A percentile compares a stretch with the other conserved stretches of the same genome.
These are phyloP conservation scores for Centropyge bicolor DNA, from an alignment of 2,797 vertebrate species.

Conservation along the genomic window DNA sequence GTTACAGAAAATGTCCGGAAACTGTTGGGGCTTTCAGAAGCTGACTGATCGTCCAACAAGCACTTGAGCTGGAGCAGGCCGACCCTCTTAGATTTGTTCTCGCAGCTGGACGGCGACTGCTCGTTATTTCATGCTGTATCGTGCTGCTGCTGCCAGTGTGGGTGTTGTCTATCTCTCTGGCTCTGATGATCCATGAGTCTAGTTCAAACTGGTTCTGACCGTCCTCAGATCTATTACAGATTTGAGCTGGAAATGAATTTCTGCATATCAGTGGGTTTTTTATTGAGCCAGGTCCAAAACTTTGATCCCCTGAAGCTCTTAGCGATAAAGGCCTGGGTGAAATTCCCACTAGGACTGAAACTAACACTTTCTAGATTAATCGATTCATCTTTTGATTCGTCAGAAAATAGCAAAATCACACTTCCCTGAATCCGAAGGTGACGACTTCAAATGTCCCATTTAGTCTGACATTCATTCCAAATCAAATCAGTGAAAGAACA, in stretches of 20 bases:
- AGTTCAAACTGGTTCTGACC: not conserved
- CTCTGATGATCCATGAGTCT: not conserved
- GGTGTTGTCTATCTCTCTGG: not conserved
- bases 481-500: not conserved
- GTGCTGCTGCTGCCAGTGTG: not conserved
- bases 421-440: not conserved
- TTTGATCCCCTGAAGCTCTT: not conserved
- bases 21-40: too few species aligned
- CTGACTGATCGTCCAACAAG: not conserved
- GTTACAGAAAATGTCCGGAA: not conserved
- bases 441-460: not conserved
- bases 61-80: too few species aligned
- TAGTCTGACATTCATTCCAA: not conserved
- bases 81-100: not conserved
- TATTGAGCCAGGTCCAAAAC: not conserved
- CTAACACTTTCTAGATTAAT: not conserved
- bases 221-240: not conserved
- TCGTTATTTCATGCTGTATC: not conserved
- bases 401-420: not conserved
- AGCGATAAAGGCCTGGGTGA: not conserved
- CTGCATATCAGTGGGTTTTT: not conserved
- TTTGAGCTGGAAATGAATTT: not conserved
- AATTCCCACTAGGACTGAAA: not conserved
- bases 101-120: not conserved
- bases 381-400: not conserved